Base-by-base conservation (phyloP, 2,113 vertebrate species). In the Percina caprodes region DNA sequence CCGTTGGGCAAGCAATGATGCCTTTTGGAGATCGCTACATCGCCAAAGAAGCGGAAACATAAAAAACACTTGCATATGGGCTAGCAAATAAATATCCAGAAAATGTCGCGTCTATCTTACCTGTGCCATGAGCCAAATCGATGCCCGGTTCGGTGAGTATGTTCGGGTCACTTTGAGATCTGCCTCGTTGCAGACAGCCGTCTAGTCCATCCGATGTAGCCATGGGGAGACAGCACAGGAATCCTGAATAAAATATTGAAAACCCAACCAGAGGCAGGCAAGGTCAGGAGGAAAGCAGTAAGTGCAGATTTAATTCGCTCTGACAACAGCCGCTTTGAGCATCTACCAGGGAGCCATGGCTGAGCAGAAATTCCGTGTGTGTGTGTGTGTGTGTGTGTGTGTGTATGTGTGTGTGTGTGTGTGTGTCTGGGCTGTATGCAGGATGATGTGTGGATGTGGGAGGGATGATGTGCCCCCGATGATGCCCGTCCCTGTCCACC, bases 161-260 rank as follows among this genome's bases (percentile, higher is more conserved):
- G 96, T 95, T 99, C 94, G 97, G 97, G 96, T 99, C 97, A 94
- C 97, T 99, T 95, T 97, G 97, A 89, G 97, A 99, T 94, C 97
- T 96, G 95, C 96, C 97, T 96, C 97, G 93, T 48, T 97, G 96
- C 95, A 96, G 96, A 95, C 97, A 97, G 93, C 96, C 94, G 80
- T 97, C 95, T 89, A 95, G 93, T 95, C 96, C 97, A 94, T 96
- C 96, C 72, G 97, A 96, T 91, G 96, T 95, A 95, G 97, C 97
- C 97, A 99, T 99, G 95, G 86, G 92, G 91, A 86, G 90, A 91
- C 72, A 91, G 94, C 94, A 81, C 94, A 88, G 89, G 91, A 93
- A 90, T 92, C 90, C 86, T 89, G 87, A 91, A 92, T 94, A 89
- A 92, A 95, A 95, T 92, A 93, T 92, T 92, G 89, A 93, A 94